These are phyloP conservation scores for Ypsolopha scabrella DNA, from an alignment of 2,888 invertebrate species.

Conservation along the genomic window DNA sequence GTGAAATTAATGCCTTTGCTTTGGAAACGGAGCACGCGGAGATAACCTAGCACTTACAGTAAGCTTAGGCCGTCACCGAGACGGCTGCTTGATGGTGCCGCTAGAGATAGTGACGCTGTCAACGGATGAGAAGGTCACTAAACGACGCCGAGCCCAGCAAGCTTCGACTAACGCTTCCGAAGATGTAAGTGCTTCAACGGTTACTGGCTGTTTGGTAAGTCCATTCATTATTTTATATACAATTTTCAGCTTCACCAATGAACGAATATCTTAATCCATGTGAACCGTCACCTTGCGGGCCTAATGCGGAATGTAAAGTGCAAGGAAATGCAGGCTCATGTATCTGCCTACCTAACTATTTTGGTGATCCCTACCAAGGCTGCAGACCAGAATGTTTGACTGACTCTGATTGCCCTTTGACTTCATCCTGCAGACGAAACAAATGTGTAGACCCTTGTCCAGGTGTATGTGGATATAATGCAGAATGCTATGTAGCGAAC, in stretches of 20 bases:
- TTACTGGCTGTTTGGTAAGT: slow-evolving; percentile 27
- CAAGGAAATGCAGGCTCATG: slow-evolving; percentile 81
- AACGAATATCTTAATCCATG: slow-evolving; percentile 69
- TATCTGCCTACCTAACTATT: slow-evolving; percentile 76
- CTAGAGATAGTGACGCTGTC: slow-evolving; percentile 54
- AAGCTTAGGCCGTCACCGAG: slow-evolving; percentile 61
- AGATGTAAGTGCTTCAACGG: slow-evolving; percentile 63
- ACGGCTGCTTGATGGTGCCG: slow-evolving; percentile 60
- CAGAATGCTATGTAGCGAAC: slow-evolving; percentile 74
- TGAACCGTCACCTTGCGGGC: slow-evolving; percentile 75
- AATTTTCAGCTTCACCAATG: slow-evolving; percentile 57
- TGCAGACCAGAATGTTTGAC: slow-evolving; percentile 77
- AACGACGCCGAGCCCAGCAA: slow-evolving; percentile 60
- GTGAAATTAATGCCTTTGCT: slow-evolving; percentile 67
- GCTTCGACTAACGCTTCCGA: slow-evolving; percentile 70
- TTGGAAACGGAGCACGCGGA: slow-evolving; percentile 65
- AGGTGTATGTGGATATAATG: slow-evolving; percentile 77
- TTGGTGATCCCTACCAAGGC: slow-evolving; percentile 82
- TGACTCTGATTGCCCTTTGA: slow-evolving; percentile 75
- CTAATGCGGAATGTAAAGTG: slow-evolving; percentile 80
- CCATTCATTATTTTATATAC: slow-evolving; percentile 11
- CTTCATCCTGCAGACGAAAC: slow-evolving; percentile 72
- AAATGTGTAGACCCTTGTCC: slow-evolving; percentile 78
- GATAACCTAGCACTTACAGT: slow-evolving; percentile 70
- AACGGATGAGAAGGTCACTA: slow-evolving; percentile 54